phyloP scores from a whole-genome alignment of 2,888 invertebrate genomes.

The Mantis religiosa region DNA sequence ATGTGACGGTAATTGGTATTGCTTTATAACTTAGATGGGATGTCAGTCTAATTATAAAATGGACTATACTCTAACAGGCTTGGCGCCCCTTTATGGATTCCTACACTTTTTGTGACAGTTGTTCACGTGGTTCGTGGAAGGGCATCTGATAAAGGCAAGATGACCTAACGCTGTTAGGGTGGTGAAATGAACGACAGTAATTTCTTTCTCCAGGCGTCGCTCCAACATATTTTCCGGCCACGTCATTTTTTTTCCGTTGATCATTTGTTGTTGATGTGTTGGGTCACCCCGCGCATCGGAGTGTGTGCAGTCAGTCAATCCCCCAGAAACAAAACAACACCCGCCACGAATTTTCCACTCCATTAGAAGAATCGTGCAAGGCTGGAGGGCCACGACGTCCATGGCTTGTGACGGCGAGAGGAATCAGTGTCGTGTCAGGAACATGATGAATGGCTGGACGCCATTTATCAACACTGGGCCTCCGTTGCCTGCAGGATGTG shows the following conservation, averaged over 20 bases:
- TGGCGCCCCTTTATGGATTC: too few species aligned
- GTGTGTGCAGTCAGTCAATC: background rate
- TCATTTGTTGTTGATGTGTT: background rate
- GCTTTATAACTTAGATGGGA: too few species aligned
- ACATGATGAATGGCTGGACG: slow-evolving; percentile 27
- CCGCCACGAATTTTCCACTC: slow-evolving; percentile 22
- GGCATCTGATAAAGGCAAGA: background rate
- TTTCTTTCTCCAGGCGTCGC: background rate
- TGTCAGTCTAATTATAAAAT: too few species aligned
- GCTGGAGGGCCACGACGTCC: slow-evolving; percentile 7
- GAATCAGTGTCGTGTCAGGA: slow-evolving; percentile 28
- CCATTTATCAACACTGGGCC: slow-evolving; percentile 25
- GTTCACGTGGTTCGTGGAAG: background rate
- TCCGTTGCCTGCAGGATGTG: background rate
- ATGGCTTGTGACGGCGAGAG: slow-evolving; percentile 5
- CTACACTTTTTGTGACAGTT: background rate
- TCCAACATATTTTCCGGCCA: background rate
- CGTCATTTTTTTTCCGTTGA: background rate
- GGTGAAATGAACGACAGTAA: background rate
- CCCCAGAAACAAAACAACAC: slow-evolving; percentile 17
- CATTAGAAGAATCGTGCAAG: slow-evolving; percentile 20
- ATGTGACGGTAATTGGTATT: too few species aligned
- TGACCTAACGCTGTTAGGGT: background rate
- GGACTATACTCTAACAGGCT: too few species aligned
- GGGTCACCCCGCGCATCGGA: background rate